Evolutionary conservation across 2,888 invertebrate genomes (phyloP).

Genomic region (Ischnus inquisitorius): DNA sequence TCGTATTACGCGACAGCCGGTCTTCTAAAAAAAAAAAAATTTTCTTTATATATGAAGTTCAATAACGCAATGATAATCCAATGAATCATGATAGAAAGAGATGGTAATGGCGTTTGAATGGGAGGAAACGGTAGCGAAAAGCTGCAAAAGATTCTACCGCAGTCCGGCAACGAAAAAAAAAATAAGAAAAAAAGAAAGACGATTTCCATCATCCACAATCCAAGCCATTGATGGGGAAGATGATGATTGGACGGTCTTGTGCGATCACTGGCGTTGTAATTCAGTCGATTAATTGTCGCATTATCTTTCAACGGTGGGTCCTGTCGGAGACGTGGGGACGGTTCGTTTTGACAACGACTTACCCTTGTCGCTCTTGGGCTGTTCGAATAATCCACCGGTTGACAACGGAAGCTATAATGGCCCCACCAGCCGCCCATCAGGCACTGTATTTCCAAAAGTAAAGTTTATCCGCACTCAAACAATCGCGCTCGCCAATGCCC

Average conservation of each 20-base stretch:
- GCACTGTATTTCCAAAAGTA: slow-evolving; percentile 87
- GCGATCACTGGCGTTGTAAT: slow-evolving; percentile 52
- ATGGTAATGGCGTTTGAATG: neutral
- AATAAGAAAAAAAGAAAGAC: too few species aligned
- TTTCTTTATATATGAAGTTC: neutral
- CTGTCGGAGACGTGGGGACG: slow-evolving; percentile 51
- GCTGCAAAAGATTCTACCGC: slow-evolving; percentile 48
- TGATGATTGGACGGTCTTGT: slow-evolving; percentile 53
- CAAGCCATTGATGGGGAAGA: slow-evolving; percentile 49
- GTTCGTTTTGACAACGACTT: slow-evolving; percentile 86
- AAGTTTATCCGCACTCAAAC: slow-evolving; percentile 73
- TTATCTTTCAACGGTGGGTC: slow-evolving; percentile 50
- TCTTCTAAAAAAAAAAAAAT: slow-evolving; percentile 30
- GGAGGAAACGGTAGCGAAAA: slow-evolving; percentile 23
- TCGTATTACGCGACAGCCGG: slow-evolving; percentile 32
- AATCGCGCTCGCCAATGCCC: slow-evolving; percentile 48
- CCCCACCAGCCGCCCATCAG: slow-evolving; percentile 96
- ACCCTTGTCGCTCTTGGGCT: slow-evolving; percentile 93
- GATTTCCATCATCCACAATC: slow-evolving; percentile 62
- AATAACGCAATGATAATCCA: neutral
- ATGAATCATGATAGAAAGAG: neutral
- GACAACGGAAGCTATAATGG: slow-evolving; percentile 95
- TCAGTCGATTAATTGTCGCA: slow-evolving; percentile 68
- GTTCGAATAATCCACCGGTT: slow-evolving; percentile 95
- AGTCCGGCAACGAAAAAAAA: neutral